Evolutionary conservation across 2,797 vertebrate species (phyloP), one percentile per base, ranked within the genome.

Genomic region (Tragopan temminckii): DNA sequence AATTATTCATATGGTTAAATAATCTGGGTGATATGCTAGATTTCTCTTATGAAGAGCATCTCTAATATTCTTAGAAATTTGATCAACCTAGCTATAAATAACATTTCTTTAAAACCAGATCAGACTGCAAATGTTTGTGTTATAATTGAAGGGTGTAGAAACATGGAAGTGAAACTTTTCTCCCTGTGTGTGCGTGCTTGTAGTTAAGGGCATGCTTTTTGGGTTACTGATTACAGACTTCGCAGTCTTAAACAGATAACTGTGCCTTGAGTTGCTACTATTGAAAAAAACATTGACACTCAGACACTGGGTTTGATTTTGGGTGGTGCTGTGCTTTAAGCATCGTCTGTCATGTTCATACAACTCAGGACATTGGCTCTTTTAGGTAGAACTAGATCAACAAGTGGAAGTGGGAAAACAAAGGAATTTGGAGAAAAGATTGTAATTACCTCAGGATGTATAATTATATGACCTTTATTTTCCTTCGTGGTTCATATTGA

Each of bases 1-100:
- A 89, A 82, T 87, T 29, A 71, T 68, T 69, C 40, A 16, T 59
- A 16, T 35, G 18, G 27, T 90, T 95, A 83, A 93, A 93, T 87
- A 90, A 94, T 92, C 92, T 59, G 90, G 23, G 29, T 69, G 18
- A 85, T n/a, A 62, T 24, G 19, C 50, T 52, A 50, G 52, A 11
- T 25, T 4, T 74, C 64, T 77, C 38, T 80, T 77, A 83, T 1
- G 23, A 77, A 93, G 52, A 35, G 7, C 62, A 48, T 75, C 50
- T 71, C 45, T 62, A 86, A 21, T 63, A n/a, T 36, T 68, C 63
- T 76, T 57, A 61, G 12, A 61, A 53, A 72, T 81, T 75, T 71
- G 29, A 77, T 62, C n/a, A 78, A n/a, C n/a, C 68, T 78, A 46
- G 72, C 91, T 91, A 45, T 79, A 48, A 57, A 57, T 50, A 40